A percentile compares a stretch with the other conserved stretches of the same genome.
phyloP scores from a whole-genome alignment of 2,797 vertebrate genomes.

The Channallabes apus region DNA sequence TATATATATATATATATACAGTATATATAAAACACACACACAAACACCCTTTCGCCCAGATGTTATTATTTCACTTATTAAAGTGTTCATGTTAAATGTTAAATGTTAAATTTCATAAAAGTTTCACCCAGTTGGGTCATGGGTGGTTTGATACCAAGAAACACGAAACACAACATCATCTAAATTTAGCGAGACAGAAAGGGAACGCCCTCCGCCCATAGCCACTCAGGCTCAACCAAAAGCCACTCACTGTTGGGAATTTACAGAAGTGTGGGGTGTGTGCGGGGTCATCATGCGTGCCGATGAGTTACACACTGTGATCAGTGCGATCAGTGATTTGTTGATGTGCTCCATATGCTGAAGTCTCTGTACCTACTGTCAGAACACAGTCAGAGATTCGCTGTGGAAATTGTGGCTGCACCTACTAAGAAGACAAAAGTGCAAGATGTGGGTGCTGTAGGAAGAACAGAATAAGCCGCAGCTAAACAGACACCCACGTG shows the following conservation, averaged over 20 bases:
- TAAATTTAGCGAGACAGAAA: constrained; percentile 52
- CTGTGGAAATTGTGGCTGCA: not conserved
- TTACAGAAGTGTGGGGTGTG: constrained; percentile 19
- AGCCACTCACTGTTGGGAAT: constrained; percentile 3
- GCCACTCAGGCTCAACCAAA: constrained; percentile 31
- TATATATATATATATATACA: too few species aligned
- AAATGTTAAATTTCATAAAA: not conserved
- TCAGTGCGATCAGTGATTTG: not conserved
- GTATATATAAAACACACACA: too few species aligned
- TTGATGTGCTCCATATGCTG: not conserved
- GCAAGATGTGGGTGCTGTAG: not conserved
- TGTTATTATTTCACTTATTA: too few species aligned
- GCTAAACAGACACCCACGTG: constrained; percentile 10
- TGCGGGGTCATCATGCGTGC: not conserved
- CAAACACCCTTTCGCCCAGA: too few species aligned
- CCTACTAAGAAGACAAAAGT: not conserved
- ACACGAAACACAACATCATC: constrained; percentile 31
- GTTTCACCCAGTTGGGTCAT: not conserved
- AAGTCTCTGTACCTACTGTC: not conserved
- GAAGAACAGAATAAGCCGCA: not conserved
- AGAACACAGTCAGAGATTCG: not conserved
- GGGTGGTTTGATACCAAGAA: constrained; percentile 6
- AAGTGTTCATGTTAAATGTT: too few species aligned
- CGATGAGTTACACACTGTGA: not conserved
- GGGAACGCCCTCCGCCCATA: constrained; percentile 49